phyloP scores from a whole-genome alignment of 1,140 invertebrate species.

The Subanguina moxae region DNA sequence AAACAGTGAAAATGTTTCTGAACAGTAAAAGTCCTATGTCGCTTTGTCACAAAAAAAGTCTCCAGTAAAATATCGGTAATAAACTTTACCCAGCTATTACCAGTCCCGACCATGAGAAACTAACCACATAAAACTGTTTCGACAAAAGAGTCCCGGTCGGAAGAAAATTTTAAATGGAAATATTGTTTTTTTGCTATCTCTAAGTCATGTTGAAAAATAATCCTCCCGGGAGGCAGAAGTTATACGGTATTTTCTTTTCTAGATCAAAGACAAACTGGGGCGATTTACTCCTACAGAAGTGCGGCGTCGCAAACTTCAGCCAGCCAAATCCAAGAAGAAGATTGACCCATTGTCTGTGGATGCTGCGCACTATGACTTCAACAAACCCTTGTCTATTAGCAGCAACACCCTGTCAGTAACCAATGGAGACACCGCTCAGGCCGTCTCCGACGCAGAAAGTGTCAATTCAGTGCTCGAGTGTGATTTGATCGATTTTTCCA shows the following conservation, averaged over 20 bases:
- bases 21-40: too few species aligned
- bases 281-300: conserved; percentile 41
- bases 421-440: conserved; percentile 6
- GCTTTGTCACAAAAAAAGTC: too few species aligned
- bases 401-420: neutral
- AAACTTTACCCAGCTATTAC: too few species aligned
- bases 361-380: conserved; percentile 26
- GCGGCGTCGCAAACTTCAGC: conserved; percentile 10
- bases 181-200: too few species aligned
- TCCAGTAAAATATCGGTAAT: too few species aligned
- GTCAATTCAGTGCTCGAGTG: conserved; percentile 10
- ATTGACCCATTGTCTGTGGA: conserved; percentile 30
- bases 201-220: too few species aligned
- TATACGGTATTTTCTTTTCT: neutral
- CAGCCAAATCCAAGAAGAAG: conserved; percentile 17
- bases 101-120: too few species aligned
- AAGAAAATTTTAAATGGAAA: too few species aligned
- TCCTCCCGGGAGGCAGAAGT: too few species aligned
- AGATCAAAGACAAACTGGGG: conserved; percentile 46
- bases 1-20: too few species aligned
- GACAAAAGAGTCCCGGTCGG: too few species aligned
- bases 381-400: conserved; percentile 8
- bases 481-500: conserved; percentile 25
- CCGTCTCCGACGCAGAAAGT: conserved; percentile 32
- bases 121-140: too few species aligned